A percentile compares a stretch with the other conserved stretches of the same genome.
Evolutionary conservation across 2,888 invertebrate genomes (phyloP).

Genomic region (Athrips mouffetella): DNA sequence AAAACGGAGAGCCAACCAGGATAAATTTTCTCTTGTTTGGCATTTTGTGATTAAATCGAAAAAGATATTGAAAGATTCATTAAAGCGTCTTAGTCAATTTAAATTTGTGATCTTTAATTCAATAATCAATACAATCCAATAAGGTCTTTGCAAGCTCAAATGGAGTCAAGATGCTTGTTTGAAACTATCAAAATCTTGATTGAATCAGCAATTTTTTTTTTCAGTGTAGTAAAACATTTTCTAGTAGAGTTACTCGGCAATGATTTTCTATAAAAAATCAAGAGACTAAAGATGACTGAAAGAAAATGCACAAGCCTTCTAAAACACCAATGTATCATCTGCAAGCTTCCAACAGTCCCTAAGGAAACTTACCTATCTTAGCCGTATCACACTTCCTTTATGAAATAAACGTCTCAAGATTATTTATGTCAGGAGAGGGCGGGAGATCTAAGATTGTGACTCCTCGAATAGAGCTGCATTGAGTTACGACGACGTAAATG

Average conservation of each 20-base stretch:
- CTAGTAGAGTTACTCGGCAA: background rate
- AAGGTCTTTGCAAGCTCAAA: too few species aligned
- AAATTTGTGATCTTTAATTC: too few species aligned
- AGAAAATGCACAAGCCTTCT: background rate
- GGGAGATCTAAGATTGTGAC: conserved; percentile 62
- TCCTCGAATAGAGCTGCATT: conserved; percentile 31
- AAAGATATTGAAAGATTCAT: too few species aligned
- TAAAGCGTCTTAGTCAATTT: too few species aligned
- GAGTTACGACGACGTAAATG: background rate
- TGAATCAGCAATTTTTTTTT: too few species aligned
- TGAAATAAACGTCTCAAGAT: conserved; percentile 65
- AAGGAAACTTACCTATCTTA: conserved; percentile 11
- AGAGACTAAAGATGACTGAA: background rate
- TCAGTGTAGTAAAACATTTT: too few species aligned
- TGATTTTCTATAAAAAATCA: background rate
- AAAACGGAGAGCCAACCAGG: too few species aligned
- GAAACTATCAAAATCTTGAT: too few species aligned
- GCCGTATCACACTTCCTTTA: conserved; percentile 69
- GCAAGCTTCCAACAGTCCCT: background rate
- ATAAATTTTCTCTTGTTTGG: too few species aligned
- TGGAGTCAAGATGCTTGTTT: too few species aligned
- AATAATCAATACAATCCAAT: too few species aligned
- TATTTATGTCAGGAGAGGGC: conserved; percentile 64
- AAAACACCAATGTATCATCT: conserved; percentile 2
- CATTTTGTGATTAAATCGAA: too few species aligned